Evolutionary conservation across 1,140 invertebrate species (phyloP).

Genomic region (Trichomalopsis sarcophagae): DNA sequence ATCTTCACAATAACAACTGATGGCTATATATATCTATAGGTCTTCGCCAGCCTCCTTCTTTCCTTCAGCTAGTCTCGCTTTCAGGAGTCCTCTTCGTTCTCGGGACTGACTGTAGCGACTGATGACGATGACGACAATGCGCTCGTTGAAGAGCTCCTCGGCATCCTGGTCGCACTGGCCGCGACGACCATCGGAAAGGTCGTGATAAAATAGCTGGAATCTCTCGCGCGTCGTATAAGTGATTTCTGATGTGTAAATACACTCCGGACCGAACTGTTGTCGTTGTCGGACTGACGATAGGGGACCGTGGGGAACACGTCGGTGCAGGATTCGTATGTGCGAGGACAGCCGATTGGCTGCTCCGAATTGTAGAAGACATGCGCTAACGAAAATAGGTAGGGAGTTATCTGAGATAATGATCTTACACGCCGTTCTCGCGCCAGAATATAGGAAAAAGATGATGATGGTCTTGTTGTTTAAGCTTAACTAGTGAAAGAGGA

Average conservation of each 20-base stretch:
- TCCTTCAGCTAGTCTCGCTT: background rate
- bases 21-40: background rate
- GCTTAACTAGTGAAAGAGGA: no score
- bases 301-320: background rate
- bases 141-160: background rate
- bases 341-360: background rate
- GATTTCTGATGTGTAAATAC: background rate
- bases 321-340: background rate
- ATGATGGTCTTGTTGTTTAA: no score
- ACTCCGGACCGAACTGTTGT: background rate
- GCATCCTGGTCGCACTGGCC: slow-evolving; percentile 6
- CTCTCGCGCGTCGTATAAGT: background rate
- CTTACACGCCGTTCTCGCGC: no score
- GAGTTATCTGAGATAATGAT: no score
- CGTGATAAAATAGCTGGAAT: background rate
- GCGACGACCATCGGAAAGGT: slow-evolving; percentile 1
- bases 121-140: background rate
- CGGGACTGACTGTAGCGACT: background rate
- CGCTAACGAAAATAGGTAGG: no score
- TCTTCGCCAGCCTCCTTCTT: background rate
- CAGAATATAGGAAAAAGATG: no score
- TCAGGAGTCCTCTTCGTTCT: background rate
- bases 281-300: background rate
- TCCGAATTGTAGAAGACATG: no score
- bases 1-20: slow-evolving; percentile 10